Evolutionary conservation across 1,140 invertebrate genomes (phyloP).

Genomic region (Cydia splendana): DNA sequence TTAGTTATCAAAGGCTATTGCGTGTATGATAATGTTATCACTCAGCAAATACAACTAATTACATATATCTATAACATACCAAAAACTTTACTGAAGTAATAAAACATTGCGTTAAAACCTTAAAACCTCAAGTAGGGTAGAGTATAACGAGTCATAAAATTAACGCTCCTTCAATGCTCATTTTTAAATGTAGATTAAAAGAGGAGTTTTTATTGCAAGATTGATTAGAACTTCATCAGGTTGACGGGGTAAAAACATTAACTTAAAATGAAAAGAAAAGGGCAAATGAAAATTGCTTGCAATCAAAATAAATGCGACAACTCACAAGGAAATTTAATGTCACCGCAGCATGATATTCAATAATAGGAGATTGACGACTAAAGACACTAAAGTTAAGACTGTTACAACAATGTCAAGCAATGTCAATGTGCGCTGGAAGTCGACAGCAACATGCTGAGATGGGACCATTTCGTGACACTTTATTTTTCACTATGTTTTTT

Average conservation of each 20-base stretch:
- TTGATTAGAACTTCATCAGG: too few relatives aligned
- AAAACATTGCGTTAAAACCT: neutral
- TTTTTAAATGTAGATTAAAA: neutral
- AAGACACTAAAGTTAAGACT: neutral
- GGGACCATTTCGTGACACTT: too few relatives aligned
- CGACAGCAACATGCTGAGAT: too few relatives aligned
- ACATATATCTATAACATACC: neutral
- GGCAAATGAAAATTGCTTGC: neutral
- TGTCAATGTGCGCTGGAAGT: too few relatives aligned
- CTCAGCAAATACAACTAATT: neutral
- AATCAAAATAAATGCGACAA: neutral
- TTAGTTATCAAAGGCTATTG: neutral
- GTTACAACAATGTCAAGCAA: neutral
- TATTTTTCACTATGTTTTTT: too few relatives aligned
- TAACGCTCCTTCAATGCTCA: too few relatives aligned
- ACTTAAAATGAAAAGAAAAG: neutral
- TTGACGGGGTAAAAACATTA: neutral
- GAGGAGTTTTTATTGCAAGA: neutral
- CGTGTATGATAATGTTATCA: slow-evolving; percentile 9
- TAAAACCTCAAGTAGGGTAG: too few relatives aligned
- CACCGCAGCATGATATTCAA: neutral
- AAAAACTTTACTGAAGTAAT: neutral
- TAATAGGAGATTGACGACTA: neutral
- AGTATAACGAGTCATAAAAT: too few relatives aligned
- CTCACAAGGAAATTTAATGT: neutral